phyloP scores from a whole-genome alignment of 2,113 vertebrate genomes.

The Tylochromis polylepis region DNA sequence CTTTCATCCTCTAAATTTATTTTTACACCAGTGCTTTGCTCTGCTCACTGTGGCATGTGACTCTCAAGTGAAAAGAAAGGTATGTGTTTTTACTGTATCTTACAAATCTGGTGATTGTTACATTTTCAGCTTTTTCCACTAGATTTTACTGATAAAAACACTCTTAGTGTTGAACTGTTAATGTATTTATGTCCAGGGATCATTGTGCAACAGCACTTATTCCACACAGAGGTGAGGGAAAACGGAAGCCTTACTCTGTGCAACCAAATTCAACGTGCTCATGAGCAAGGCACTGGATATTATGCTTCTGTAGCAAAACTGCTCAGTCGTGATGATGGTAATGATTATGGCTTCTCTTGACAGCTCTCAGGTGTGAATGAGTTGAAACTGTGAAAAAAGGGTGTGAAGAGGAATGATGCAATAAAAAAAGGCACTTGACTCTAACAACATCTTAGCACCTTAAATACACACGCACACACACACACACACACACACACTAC shows the following conservation, averaged over 20 bases:
- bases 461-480: background rate
- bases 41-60: background rate
- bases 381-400: slow-evolving; percentile 1
- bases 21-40: background rate
- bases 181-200: background rate
- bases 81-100: background rate
- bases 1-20: background rate
- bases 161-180: background rate
- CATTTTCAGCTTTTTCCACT: background rate
- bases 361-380: slow-evolving; percentile 1
- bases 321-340: background rate
- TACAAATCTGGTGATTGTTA: background rate
- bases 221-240: background rate
- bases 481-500: background rate
- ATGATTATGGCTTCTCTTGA: background rate
- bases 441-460: background rate
- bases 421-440: background rate
- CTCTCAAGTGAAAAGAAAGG: background rate
- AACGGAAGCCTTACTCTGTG: background rate
- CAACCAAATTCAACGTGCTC: background rate
- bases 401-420: background rate
- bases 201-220: background rate
- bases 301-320: background rate
- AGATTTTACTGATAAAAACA: background rate
- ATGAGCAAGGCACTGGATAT: background rate